Evolutionary conservation across 2,113 vertebrate genomes (phyloP).

Genomic region (Nerophis lumbriciformis): DNA sequence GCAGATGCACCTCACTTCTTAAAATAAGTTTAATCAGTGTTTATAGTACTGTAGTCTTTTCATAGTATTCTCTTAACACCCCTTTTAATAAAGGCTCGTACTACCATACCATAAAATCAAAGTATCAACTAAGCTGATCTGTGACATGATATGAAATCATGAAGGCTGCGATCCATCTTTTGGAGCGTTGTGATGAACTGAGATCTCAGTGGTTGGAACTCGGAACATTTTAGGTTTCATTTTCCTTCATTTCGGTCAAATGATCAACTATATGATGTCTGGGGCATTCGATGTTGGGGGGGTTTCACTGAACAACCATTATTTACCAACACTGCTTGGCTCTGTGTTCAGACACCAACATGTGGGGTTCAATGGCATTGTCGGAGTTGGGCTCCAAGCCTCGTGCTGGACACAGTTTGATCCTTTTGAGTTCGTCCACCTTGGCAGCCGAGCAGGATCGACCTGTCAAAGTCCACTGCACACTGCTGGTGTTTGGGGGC

Average conservation of each 20-base stretch:
- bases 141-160: too few species aligned
- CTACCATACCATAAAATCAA: too few species aligned
- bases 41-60: too few species aligned
- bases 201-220: too few species aligned
- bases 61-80: too few species aligned
- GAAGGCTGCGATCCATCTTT: too few species aligned
- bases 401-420: constrained; percentile 79
- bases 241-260: not conserved
- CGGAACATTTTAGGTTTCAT: not conserved
- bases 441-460: constrained; percentile 38
- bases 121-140: too few species aligned
- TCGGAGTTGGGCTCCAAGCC: constrained; percentile 69
- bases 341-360: constrained; percentile 70
- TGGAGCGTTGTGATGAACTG: too few species aligned
- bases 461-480: constrained; percentile 35
- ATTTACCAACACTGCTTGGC: not conserved
- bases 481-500: constrained; percentile 78
- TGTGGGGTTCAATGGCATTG: constrained; percentile 73
- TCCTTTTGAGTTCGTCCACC: constrained; percentile 52
- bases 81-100: too few species aligned
- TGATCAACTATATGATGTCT: not conserved
- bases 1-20: too few species aligned
- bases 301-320: not conserved
- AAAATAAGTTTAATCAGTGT: too few species aligned
- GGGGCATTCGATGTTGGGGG: not conserved